phyloP scores from a whole-genome alignment of 2,888 invertebrate species.

The Sarcophaga rosellei region DNA sequence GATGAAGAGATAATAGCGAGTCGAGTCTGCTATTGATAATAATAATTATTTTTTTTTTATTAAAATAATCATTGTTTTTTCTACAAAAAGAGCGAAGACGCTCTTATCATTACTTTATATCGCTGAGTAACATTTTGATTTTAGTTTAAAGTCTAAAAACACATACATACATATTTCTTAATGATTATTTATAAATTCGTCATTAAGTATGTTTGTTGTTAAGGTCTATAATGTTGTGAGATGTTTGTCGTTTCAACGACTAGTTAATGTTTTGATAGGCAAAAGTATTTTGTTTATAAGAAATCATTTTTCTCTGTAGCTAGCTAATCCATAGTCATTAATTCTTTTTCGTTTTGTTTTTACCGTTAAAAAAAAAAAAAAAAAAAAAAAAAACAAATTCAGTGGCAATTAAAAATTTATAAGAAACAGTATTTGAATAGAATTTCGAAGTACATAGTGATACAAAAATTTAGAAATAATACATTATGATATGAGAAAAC shows the following conservation, averaged over 20 bases:
- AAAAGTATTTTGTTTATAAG: background rate
- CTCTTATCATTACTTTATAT: constrained; percentile 42
- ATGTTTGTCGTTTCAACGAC: background rate
- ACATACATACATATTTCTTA: background rate
- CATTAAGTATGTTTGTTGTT: background rate
- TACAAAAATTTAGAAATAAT: no score
- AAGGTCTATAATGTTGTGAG: background rate
- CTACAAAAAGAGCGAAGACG: background rate
- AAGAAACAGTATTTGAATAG: no score
- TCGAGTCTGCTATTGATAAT: background rate
- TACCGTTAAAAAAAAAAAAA: no score
- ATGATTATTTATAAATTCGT: background rate
- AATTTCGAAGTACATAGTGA: no score
- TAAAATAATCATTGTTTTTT: background rate
- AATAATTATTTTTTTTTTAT: background rate
- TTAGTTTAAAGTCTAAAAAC: constrained; percentile 18
- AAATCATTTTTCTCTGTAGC: background rate
- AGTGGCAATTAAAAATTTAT: no score
- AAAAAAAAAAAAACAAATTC: no score
- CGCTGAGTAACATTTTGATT: constrained; percentile 57
- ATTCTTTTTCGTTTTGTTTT: no score
- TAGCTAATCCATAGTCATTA: no score
- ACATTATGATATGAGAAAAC: no score
- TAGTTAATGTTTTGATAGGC: background rate
- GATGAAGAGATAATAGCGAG: background rate